Evolutionary conservation across 30 jellyfish, hydroid and myxozoan species (phyloP), one percentile per base, ranked within the genome.

Genomic region (Catostylus mosaicus): DNA sequence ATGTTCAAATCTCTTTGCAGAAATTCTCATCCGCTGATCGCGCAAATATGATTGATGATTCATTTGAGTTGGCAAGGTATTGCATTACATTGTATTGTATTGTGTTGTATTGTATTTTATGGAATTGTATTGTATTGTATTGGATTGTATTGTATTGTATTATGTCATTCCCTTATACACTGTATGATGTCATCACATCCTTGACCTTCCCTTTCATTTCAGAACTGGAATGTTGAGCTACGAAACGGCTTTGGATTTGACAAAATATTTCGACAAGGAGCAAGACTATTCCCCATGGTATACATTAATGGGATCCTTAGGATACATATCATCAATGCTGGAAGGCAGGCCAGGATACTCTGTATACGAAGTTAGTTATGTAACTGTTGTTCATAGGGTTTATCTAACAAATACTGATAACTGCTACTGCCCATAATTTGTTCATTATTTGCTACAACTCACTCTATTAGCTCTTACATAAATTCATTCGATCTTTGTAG

Each of bases 1-100:
- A 40, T 40, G 14, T 40, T 40, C 11, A 40, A 40, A 5, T 40
- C 14, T 40, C 54, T 5, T 75, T 89, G 48, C 43, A 90, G 97
- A 84, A 34, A 2, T 66, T 90, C 46, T 52, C 80, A 1, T 38
- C 95, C 1, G 32, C 97, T 9, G 97, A 90, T 67, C 88, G 97
- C 4, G 79, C 97, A 60, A 90, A 90, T 76, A 43, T 90, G 19
- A 83, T 90, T 32, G 97, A 83, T 68, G 97, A 90, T 70, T 82
- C 93, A 16, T 90, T 90, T 59, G 93, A 90, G 75, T 75, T 90
- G 23, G 96, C 97, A 27, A 84, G 91, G 97, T 83, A 32, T 32
- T 43, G 85, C 52, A 73, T 48, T 20, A 14, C 45, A 46, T 73
- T 27, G 77, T 30, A 73, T 73, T 27, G 73, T 73, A 48, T 68